A percentile compares a stretch with the other conserved stretches of the same genome.
phyloP scores from a whole-genome alignment of 2,797 vertebrate species.

The Melopsittacus undulatus region DNA sequence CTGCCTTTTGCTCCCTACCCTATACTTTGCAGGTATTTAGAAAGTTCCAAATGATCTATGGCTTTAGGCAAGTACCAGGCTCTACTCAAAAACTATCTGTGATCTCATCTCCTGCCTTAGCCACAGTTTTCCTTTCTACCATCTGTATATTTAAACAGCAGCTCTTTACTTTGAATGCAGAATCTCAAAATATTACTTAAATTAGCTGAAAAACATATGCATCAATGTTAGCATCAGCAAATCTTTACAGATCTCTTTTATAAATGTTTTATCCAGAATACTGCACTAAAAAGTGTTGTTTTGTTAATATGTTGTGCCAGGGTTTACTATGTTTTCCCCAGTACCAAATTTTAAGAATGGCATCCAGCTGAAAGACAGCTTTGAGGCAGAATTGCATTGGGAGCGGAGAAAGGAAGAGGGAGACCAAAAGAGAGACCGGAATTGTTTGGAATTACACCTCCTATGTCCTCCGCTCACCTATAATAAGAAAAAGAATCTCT shows the following conservation, averaged over 20 bases:
- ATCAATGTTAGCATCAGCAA: background rate
- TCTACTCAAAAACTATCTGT: background rate
- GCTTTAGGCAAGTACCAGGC: background rate
- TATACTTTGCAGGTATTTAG: too few species aligned
- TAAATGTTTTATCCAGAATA: background rate
- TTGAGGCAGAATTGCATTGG: background rate
- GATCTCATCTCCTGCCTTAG: background rate
- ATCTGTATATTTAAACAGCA: background rate
- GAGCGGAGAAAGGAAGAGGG: too few species aligned
- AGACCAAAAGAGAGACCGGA: background rate
- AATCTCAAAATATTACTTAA: background rate
- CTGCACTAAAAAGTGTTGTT: background rate
- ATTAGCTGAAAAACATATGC: background rate
- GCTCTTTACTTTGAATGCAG: background rate
- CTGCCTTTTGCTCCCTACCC: background rate
- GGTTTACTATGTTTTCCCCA: background rate
- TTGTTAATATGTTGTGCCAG: background rate
- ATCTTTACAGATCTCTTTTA: background rate
- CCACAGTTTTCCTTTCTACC: background rate
- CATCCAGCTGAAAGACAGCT: background rate
- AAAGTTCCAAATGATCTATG: background rate
- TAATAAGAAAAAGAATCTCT: background rate
- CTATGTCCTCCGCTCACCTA: background rate
- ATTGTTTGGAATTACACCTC: background rate
- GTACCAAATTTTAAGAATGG: background rate